phyloP scores from a whole-genome alignment of 2,888 invertebrate genomes.

The Drosophila sordidula region DNA sequence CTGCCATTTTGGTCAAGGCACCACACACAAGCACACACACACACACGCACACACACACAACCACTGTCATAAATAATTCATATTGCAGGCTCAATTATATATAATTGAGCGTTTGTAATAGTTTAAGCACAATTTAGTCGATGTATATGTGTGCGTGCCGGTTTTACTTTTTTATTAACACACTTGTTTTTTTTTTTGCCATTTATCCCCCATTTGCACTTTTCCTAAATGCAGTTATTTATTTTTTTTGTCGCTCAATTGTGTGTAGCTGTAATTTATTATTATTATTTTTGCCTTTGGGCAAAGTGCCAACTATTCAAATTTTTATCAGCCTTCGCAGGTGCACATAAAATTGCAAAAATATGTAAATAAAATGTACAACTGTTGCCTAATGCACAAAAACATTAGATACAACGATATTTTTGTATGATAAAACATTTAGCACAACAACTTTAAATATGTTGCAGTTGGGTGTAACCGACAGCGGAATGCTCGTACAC shows the following conservation, averaged over 20 bases:
- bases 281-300: conserved; percentile 60
- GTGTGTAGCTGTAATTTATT: conserved; percentile 66
- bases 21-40: conserved; percentile 13
- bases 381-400: conserved; percentile 58
- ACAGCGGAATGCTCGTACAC: too few species aligned
- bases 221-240: conserved; percentile 42
- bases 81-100: conserved; percentile 55
- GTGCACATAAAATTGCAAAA: conserved; percentile 33
- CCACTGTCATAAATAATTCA: conserved; percentile 52
- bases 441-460: conserved; percentile 15
- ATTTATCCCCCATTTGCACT: conserved; percentile 50
- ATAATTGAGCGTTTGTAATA: conserved; percentile 63
- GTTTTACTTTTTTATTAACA: conserved; percentile 1
- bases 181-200: conserved; percentile 31
- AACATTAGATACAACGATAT: conserved; percentile 50
- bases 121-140: conserved; percentile 62
- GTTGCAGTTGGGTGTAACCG: not conserved
- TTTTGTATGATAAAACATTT: conserved; percentile 25
- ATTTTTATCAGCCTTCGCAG: conserved; percentile 51
- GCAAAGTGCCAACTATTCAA: conserved; percentile 61
- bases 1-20: conserved; percentile 45
- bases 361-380: conserved; percentile 18
- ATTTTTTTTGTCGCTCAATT: conserved; percentile 25
- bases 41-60: conserved; percentile 15
- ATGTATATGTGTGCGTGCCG: conserved; percentile 8